Percentiles rank a stretch among this genome's conserved stretches.
phyloP scores from a whole-genome alignment of 2,888 invertebrate genomes.

The Uloborus plumipes region DNA sequence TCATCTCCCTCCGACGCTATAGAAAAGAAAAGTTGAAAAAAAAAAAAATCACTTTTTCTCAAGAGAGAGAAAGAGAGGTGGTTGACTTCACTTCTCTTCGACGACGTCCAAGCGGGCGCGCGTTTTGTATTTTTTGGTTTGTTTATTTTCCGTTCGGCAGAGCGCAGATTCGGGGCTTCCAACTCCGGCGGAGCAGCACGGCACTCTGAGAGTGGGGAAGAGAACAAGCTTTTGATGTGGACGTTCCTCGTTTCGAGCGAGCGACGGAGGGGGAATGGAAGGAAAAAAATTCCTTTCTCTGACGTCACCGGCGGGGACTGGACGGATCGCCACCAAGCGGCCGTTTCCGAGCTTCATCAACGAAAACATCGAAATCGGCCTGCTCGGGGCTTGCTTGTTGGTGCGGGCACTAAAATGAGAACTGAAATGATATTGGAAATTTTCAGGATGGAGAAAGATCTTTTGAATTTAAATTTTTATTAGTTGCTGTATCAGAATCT shows the following conservation, averaged over 20 bases:
- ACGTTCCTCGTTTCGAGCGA: conserved; percentile 18
- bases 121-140: conserved; percentile 13
- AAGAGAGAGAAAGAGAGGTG: conserved; percentile 28
- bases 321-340: conserved; percentile 54
- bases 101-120: conserved; percentile 11
- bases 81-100: conserved; percentile 37
- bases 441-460: too few relatives aligned
- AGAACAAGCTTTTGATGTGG: conserved; percentile 17
- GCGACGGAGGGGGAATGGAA: conserved; percentile 14
- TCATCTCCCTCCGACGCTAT: too few relatives aligned
- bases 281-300: conserved; percentile 47
- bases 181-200: conserved; percentile 25
- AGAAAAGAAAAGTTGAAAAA: too few relatives aligned
- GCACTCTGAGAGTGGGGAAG: conserved; percentile 40
- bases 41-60: too few relatives aligned
- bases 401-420: too few relatives aligned
- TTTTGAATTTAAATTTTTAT: too few relatives aligned
- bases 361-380: too few relatives aligned
- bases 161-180: conserved; percentile 18
- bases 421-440: too few relatives aligned
- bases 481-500: too few relatives aligned
- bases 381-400: too few relatives aligned
- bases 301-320: conserved; percentile 49
- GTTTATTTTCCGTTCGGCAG: conserved; percentile 14
- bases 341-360: too few relatives aligned